Evolutionary conservation across 1,140 invertebrate species (phyloP), one percentile per base, ranked within the genome.

Genomic region (Capitella teleta): DNA sequence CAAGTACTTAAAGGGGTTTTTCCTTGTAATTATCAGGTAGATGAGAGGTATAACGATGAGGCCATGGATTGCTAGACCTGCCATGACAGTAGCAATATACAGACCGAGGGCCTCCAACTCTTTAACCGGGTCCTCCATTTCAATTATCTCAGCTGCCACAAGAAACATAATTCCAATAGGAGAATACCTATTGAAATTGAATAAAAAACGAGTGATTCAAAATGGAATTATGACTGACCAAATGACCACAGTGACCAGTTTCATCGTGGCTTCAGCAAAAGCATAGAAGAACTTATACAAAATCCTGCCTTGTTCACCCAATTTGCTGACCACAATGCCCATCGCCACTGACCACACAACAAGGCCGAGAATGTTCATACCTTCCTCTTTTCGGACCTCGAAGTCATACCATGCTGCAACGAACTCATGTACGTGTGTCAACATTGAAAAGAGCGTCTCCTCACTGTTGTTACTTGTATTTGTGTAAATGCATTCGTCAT

Each of bases 91-190:
- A 6, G 62, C 44, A 54, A 66, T 61, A 55, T 70, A 73, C 50
- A 61, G 59, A 0, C 60, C 63, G 1, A 73, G 52, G 47, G 21
- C 21, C 19, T 18, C 10, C 28, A 52, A 46, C 23, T 24, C 36
- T 21, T 40, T n/a, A 16, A 28, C 28, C 21, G 47, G 45, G 52
- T 87, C 84, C 8, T 84, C 77, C 63, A 92, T 92, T 61, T 86
- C 86, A 59, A 95, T 75, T 44, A 95, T 82, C 68, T 94, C 92
- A 24, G 84, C 84, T 5, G 85, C 81, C 40, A 95, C 86, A 38
- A 96, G 75, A 70, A 92, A 95, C 45, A 85, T 82, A 2, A 96
- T 89, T 54, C 91, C 90, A 18, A 94, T 68, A 0, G 91, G 92
- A 25, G 90, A 94, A 52, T 92, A 75, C 86, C 89, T 93, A n/a